Base-by-base conservation (phyloP, 2,888 invertebrate genomes). In the Spilarctia lutea region DNA sequence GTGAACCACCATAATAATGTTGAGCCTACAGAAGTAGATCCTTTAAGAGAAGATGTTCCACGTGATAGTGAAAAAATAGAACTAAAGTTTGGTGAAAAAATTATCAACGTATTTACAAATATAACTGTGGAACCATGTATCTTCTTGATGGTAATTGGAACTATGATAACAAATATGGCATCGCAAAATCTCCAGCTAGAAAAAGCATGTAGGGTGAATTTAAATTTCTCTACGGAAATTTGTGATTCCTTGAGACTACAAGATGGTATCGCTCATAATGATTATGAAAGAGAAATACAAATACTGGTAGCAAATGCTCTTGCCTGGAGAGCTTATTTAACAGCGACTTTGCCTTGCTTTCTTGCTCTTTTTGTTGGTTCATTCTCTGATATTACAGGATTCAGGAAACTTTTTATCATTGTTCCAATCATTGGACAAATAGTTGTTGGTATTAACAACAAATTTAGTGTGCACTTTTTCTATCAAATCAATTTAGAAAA, bases 141-240 rank as follows among this genome's bases (percentile, higher is more conserved):
- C 84, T 75, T 91, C 0, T 24, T 94, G 8, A 93, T 93, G 65
- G 77, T 94, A 0, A 42, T 91, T 39, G 73, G 90, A 0, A 77
- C 80, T 0, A 89, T 96, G 39, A 83, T 96, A n/a, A 96, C 97
- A 0, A 96, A 97, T 67, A 88, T 98, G 74, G 97, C 98, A 35
- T 97, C 98, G 7, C 98, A 98, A 89, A 98, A 98, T 91, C 92
- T 98, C 16, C 97, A 97, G 88, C 94, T 98, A 81, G 98, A 98
- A 89, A 98, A 98, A 90, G 98, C 98, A 0, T 98, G 98, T 87
- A 94, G 98, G 30, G 98, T 98, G 0, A 98, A 98, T 89, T 94
- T 98, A 76, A 96, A 96, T 35, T 98, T 97, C 83, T 95, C 97
- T 0, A 96, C 96, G 42, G 96, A 96, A 83, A 96, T 98, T 1